Evolutionary conservation across 2,888 invertebrate genomes (phyloP).

Genomic region (Drosophila aldrichi): DNA sequence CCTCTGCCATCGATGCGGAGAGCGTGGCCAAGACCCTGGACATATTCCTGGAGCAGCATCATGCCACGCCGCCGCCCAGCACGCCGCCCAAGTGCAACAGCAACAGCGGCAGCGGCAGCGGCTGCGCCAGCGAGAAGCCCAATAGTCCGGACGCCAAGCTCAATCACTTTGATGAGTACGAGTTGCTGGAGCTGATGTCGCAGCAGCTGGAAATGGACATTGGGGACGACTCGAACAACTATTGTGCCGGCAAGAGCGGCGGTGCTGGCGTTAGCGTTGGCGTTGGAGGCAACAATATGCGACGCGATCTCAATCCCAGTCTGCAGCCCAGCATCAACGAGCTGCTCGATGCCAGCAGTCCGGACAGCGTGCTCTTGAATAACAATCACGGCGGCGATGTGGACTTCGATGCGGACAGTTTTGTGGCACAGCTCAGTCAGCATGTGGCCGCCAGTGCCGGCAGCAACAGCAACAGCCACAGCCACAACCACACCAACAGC

Average conservation of each 20-base stretch:
- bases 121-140: slow-evolving; percentile 54
- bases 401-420: slow-evolving; percentile 82
- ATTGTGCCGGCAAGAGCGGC: slow-evolving; percentile 39
- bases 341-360: slow-evolving; percentile 86
- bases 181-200: slow-evolving; percentile 84
- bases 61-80: slow-evolving; percentile 68
- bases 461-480: slow-evolving; percentile 20
- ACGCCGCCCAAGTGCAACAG: slow-evolving; percentile 62
- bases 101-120: slow-evolving; percentile 39
- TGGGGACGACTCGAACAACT: slow-evolving; percentile 83
- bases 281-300: slow-evolving; percentile 34
- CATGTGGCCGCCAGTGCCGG: slow-evolving; percentile 54
- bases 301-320: slow-evolving; percentile 84
- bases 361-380: slow-evolving; percentile 61
- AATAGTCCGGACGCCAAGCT: slow-evolving; percentile 79
- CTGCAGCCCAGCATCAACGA: slow-evolving; percentile 85
- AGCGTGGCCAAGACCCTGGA: slow-evolving; percentile 84
- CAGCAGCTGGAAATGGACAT: slow-evolving; percentile 87
- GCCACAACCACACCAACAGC: slow-evolving; percentile 34
- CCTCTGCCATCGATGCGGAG: slow-evolving; percentile 79
- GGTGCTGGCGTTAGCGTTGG: slow-evolving; percentile 1
- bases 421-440: slow-evolving; percentile 81
- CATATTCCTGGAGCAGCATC: slow-evolving; percentile 83
- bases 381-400: slow-evolving; percentile 67
- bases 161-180: slow-evolving; percentile 85